Conservation (phyloP, 2,888 invertebrate genomes). For the Lasioglossum figueresi region DNA sequence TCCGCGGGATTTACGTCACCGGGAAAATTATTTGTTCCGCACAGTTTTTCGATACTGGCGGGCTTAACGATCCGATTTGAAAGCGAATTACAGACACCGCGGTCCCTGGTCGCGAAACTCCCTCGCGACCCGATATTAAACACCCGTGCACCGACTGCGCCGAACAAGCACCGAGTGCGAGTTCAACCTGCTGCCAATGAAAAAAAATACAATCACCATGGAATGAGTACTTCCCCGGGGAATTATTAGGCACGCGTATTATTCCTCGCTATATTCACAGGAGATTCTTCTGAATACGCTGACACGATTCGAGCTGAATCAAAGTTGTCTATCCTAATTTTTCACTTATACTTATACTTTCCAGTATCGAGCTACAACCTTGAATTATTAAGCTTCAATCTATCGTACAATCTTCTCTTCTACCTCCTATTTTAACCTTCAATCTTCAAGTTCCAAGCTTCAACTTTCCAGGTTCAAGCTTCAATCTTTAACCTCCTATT, state of each 20-base stretch:
- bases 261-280: not conserved
- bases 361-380: no score
- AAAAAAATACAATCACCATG: not conserved
- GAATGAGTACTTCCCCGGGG: not conserved
- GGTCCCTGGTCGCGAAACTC: not conserved
- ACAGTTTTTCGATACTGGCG: conserved; percentile 11
- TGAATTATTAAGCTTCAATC: not conserved
- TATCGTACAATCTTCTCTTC: not conserved
- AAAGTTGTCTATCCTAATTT: not conserved
- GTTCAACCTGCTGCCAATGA: not conserved
- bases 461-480: no score
- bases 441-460: rapidly evolving
- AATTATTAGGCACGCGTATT: conserved; percentile 3
- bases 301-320: not conserved
- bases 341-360: no score
- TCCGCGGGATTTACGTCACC: not conserved
- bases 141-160: not conserved
- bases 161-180: not conserved
- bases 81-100: conserved; percentile 5
- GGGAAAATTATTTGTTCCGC: conserved; percentile 14
- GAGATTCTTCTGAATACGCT: not conserved
- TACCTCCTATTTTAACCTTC: rapidly evolving
- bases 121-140: conserved; percentile 3
- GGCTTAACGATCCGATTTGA: conserved; percentile 18
- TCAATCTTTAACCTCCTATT: not conserved